A percentile compares a stretch with the other conserved stretches of the same genome.
Conservation (phyloP, 2,113 vertebrate species). For the Helogale parvula region DNA sequence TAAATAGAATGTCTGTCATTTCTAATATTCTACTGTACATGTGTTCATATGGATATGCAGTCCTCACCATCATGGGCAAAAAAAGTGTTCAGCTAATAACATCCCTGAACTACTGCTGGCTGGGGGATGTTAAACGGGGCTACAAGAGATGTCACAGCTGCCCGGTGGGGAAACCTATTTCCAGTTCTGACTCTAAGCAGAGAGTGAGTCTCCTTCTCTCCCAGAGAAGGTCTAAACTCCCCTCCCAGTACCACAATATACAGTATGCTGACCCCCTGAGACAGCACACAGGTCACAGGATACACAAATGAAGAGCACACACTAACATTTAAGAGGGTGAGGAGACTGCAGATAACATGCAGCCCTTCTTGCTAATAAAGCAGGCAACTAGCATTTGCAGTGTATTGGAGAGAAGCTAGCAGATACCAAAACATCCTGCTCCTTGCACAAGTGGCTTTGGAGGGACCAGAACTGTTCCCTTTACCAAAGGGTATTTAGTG, state of each 20-base stretch:
- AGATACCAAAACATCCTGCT: neutral
- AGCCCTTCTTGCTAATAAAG: neutral
- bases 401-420: neutral
- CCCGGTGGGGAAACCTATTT: neutral
- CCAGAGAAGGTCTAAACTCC: neutral
- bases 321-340: neutral
- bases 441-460: neutral
- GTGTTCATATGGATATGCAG: neutral
- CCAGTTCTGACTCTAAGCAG: neutral
- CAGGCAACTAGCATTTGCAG: neutral
- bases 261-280: neutral
- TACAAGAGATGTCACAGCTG: neutral
- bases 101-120: neutral
- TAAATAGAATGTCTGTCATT: neutral
- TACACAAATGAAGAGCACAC: neutral
- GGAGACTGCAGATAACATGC: neutral
- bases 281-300: no score
- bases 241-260: neutral
- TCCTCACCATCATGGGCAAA: neutral
- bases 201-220: neutral
- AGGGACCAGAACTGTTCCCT: neutral
- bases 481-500: neutral
- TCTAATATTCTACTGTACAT: neutral
- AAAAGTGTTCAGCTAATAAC: neutral
- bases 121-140: fast-evolving